Evolutionary conservation across 1,140 invertebrate genomes (phyloP).

Genomic region (Ceratina japonica): DNA sequence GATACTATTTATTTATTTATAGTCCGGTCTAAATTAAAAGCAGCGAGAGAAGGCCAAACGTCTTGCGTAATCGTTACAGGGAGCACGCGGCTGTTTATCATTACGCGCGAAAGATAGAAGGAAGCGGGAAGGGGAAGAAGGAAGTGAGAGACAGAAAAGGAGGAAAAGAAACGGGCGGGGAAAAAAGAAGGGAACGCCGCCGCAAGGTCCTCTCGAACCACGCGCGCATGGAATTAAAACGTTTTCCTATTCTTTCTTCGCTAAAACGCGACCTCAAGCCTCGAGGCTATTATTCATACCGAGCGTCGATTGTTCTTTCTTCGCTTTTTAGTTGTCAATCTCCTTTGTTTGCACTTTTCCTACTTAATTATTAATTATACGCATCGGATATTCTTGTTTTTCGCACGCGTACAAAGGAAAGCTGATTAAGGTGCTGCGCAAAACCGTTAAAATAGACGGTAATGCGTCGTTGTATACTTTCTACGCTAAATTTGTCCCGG

Average conservation of each 20-base stretch:
- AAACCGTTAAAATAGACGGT: background rate
- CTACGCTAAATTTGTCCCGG: background rate
- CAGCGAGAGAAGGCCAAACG: constrained; percentile 67
- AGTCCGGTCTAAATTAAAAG: constrained; percentile 73
- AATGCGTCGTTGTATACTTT: background rate
- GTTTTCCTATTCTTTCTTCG: constrained; percentile 17
- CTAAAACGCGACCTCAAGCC: constrained; percentile 27
- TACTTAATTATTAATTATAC: too few species aligned
- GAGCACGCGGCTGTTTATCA: constrained; percentile 67
- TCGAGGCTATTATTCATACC: background rate
- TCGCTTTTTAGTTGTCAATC: background rate
- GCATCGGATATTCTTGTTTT: background rate
- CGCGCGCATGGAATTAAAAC: constrained; percentile 53
- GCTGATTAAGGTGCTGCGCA: background rate
- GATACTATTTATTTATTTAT: constrained; percentile 75
- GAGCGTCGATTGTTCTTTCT: background rate
- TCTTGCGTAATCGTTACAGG: constrained; percentile 66
- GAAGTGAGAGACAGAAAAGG: background rate
- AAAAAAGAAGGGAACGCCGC: background rate
- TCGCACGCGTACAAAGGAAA: background rate
- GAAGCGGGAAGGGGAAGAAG: constrained; percentile 39
- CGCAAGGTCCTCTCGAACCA: constrained; percentile 52
- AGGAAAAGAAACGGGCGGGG: background rate
- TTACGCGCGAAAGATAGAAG: constrained; percentile 60
- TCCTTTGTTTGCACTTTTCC: background rate